These are phyloP conservation scores for Triplophysa yarkandensis DNA, from an alignment of 2,797 vertebrate species.

Conservation along the genomic window DNA sequence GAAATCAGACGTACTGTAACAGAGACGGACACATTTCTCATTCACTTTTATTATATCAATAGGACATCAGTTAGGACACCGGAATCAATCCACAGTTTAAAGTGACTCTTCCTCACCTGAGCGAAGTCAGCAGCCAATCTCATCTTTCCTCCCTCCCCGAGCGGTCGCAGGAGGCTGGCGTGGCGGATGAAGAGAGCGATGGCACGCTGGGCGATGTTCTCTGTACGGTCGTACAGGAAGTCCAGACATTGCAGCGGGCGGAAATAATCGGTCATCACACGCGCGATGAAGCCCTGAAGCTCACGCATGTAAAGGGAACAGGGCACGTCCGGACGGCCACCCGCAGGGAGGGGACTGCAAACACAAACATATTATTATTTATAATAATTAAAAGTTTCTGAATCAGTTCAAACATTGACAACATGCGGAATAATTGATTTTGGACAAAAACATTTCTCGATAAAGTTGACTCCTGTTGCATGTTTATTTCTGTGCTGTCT, in stretches of 20 bases:
- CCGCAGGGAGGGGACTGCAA: constrained; percentile 76
- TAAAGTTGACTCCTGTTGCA: neutral
- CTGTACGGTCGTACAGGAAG: constrained; percentile 90
- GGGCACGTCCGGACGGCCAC: constrained; percentile 84
- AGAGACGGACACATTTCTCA: neutral
- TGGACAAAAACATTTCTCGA: neutral
- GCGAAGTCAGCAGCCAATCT: constrained; percentile 93
- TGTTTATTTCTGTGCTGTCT: constrained; percentile 27
- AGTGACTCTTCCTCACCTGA: constrained; percentile 76
- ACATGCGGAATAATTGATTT: constrained; percentile 3
- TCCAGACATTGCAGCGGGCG: constrained; percentile 88
- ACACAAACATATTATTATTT: neutral
- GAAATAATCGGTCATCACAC: constrained; percentile 94
- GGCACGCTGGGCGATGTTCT: constrained; percentile 87
- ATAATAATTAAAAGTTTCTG: too few species aligned
- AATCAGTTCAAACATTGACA: constrained; percentile 1
- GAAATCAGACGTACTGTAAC: neutral
- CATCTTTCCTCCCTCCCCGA: constrained; percentile 95
- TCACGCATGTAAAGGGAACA: constrained; percentile 98
- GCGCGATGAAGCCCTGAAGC: constrained; percentile 91
- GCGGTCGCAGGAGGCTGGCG: constrained; percentile 86
- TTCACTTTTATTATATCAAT: neutral
- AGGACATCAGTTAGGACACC: neutral
- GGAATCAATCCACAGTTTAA: neutral
- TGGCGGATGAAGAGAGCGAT: constrained; percentile 91